These are phyloP conservation scores for Dusona sp. DNA, from an alignment of 2,888 invertebrate species.

Conservation along the genomic window DNA sequence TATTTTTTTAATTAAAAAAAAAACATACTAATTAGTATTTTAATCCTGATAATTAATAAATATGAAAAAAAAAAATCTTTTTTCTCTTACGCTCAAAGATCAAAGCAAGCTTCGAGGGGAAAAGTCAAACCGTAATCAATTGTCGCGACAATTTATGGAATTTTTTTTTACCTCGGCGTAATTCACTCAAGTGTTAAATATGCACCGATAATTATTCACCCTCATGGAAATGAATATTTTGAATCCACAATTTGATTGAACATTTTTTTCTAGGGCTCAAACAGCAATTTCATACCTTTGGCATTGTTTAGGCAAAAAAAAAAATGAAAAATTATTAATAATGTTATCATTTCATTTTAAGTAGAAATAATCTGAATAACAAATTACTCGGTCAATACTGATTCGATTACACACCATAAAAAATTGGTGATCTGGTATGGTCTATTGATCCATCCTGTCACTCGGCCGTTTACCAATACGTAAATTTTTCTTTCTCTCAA, in stretches of 20 bases:
- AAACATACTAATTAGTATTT: background rate
- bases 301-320: background rate
- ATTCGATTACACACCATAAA: background rate
- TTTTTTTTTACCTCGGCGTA: constrained; percentile 28
- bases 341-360: background rate
- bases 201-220: constrained; percentile 14
- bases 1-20: background rate
- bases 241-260: background rate
- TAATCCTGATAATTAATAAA: background rate
- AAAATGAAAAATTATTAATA: background rate
- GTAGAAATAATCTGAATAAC: background rate
- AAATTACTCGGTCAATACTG: background rate
- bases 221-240: background rate
- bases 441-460: background rate
- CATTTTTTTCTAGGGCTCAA: background rate
- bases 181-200: background rate
- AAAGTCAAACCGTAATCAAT: constrained; percentile 44
- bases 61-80: background rate
- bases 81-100: background rate
- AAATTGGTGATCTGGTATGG: background rate
- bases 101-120: constrained; percentile 10
- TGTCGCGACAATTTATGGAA: constrained; percentile 42
- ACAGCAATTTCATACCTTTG: background rate
- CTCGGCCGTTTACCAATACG: background rate
- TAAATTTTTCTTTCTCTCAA: constrained; percentile 2